phyloP scores from a whole-genome alignment of 2,113 vertebrate genomes.

The sheep (Ovis aries) region ARS-UI_Ramb_v3.0 NC_056064.1:4302001-4302500 shows the following conservation, averaged over 20 bases:
- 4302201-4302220: slow-evolving; percentile 9
- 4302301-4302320: neutral
- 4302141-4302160: neutral
- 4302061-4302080: neutral
- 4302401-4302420: neutral
- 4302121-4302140: neutral
- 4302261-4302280: slow-evolving; percentile 12
- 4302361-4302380: neutral
- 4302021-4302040: neutral
- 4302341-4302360: neutral
- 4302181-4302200: neutral
- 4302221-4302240: slow-evolving; percentile 34
- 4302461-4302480: neutral
- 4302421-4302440: neutral
- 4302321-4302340: neutral
- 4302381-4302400: neutral
- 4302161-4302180: neutral
- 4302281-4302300: neutral
- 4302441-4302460: slow-evolving; percentile 15
- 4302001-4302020: neutral
- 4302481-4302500: neutral
- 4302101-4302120: neutral
- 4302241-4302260: neutral
- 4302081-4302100: neutral
- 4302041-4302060: neutral